These are phyloP conservation scores for Psettodes erumei DNA, from an alignment of 2,113 vertebrate species.

Conservation along the genomic window DNA sequence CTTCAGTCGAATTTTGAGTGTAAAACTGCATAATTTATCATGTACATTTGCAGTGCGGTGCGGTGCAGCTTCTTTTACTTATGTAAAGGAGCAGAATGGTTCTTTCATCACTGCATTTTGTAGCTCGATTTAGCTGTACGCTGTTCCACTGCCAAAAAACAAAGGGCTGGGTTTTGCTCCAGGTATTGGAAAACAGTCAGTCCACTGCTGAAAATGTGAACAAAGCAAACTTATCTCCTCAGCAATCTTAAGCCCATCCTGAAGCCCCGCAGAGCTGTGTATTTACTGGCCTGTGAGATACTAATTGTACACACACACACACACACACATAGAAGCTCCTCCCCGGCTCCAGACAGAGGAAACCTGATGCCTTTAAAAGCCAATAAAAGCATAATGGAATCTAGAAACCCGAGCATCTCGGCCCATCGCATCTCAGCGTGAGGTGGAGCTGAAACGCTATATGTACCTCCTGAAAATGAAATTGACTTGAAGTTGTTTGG, in stretches of 20 bases:
- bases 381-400: slow-evolving; percentile 83
- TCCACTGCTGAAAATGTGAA: slow-evolving; percentile 50
- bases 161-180: slow-evolving; percentile 46
- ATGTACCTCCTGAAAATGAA: slow-evolving; percentile 69
- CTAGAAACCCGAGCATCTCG: slow-evolving; percentile 70
- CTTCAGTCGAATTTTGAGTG: not conserved
- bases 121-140: slow-evolving; percentile 10
- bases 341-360: slow-evolving; percentile 77
- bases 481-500: slow-evolving; percentile 60
- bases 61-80: not conserved
- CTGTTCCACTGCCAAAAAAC: slow-evolving; percentile 31
- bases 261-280: slow-evolving; percentile 48
- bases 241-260: slow-evolving; percentile 73
- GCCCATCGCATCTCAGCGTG: slow-evolving; percentile 67
- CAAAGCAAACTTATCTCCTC: slow-evolving; percentile 69
- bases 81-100: slow-evolving; percentile 1
- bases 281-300: slow-evolving; percentile 57
- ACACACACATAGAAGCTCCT: slow-evolving; percentile 55
- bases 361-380: slow-evolving; percentile 82
- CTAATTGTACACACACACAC: slow-evolving; percentile 55
- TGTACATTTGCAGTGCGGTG: not conserved
- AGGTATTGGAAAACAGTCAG: slow-evolving; percentile 59
- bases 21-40: not conserved
- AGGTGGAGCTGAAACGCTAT: slow-evolving; percentile 68
- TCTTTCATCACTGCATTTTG: not conserved